Evolutionary conservation across 1,140 invertebrate species (phyloP), one percentile per base, ranked within the genome.

Genomic region (Paraescarpia echinospica): DNA sequence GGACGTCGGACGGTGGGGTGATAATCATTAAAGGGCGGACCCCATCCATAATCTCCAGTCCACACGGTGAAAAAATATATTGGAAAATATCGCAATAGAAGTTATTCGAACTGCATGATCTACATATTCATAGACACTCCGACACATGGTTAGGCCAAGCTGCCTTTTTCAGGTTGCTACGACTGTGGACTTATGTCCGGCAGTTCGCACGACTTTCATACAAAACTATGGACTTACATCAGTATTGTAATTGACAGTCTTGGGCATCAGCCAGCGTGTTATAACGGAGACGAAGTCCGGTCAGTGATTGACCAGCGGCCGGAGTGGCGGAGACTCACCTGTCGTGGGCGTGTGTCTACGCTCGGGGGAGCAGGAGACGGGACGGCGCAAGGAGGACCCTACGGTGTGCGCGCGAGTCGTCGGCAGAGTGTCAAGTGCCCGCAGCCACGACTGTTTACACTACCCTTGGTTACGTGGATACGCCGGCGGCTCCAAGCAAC

Each of bases 401-500:
- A 77, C 59, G 59, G 59, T 77, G 59, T 77, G 59, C 59, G 59
- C 59, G 59, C 59, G 59, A 31, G 27, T 77, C 59, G 59, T 18
- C 59, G 27, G 59, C 59, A 27, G 59, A 77, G 59, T 77, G 27
- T 77, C 59, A 77, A 77, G 59, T 77, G 59, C 59, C 41, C 27
- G 59, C 59, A 77, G 59, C 59, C 59, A 77, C 59, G 59, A 31
- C 59, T 77, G 59, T 77, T 77, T 18, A 77, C 59, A 77, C 59
- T 77, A 77, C 59, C 59, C 59, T 77, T 77, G 59, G 59, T 77
- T 77, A 77, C 59, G 59, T 77, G 59, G 59, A 77, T 77, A 77
- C 59, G 59, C 59, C 59, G 59, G 59, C 59, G 59, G 59, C 59
- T 77, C 59, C 59, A 77, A 77, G 59, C 59, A 77, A 77, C 59